Base-by-base conservation (phyloP, 2,888 invertebrate species). In the Hanleya hanleyi region DNA sequence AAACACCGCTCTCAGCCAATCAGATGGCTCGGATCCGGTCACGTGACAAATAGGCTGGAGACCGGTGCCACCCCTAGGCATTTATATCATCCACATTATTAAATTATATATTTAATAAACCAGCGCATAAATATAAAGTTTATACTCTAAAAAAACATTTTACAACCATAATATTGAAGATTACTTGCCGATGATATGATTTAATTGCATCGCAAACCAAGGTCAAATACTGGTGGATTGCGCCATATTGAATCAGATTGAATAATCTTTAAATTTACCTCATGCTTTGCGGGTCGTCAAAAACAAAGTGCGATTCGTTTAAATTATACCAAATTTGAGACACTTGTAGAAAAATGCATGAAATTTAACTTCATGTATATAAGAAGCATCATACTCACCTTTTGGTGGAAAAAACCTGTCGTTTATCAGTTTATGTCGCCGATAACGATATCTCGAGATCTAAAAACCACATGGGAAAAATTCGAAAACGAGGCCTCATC, bases 51-150 rank as follows among this genome's bases (percentile, higher is more conserved):
- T 51, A 7, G 12, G 26, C 51, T n/a, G 12, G 51, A 51, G 26
- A 51, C 51, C 51, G 22, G 7, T 26, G 7, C 51, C 12, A n/a
- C 26, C 7, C 51, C 51, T 51, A 51, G 7, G n/a, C 12, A n/a
- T 51, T 51, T 51, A 51, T 51, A 51, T 51, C 51, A 51, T 51
- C 51, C 51, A 51, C 51, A n/a, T n/a, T n/a, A n/a, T n/a, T n/a
- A n/a, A n/a, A n/a, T 22, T 51, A 51, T 51, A 51, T 51, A n/a
- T 51, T n/a, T 51, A 51, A 51, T 22, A 51, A 51, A 51, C 7
- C 51, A n/a, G 26, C 15, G 22, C 22, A 51, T 51, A 51, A 51
- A 51, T 22, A 51, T 51, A 51, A 9, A 51, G 51, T 51, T 51
- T n/a, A 51, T n/a, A 51, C n/a, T 26, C 51, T 51, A 51, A 51